Evolutionary conservation across 2,888 invertebrate genomes (phyloP), one percentile per base, ranked within the genome.

Genomic region (Drosophila neotestacea): DNA sequence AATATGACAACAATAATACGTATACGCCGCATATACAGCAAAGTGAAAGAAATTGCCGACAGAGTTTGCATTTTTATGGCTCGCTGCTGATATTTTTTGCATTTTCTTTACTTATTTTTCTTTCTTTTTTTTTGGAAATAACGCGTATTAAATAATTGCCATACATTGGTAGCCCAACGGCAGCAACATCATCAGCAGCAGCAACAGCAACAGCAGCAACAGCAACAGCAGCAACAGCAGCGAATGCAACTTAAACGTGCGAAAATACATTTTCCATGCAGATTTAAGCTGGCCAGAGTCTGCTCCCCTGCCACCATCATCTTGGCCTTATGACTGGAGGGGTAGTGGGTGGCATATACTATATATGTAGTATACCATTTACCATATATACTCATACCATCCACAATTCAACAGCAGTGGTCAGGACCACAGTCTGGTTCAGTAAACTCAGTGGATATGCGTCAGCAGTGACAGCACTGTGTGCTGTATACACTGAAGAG

Each of bases 141-240:
- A 27, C 34, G 61, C 28, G 16, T 46, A 30, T 61, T 62, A 51
- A 46, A 47, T 46, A 73, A 66, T 73, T 73, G 67, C 13, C 44
- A 32, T 30, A 36, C 48, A 54, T 16, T 39, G 58, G 47, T 22
- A 22, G 22, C 22, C 56, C 39, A 39, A 6, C 22, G 22, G 22
- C 22, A 22, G 22, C 22, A 22, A 22, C 22, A 22, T 22, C 22
- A 22, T 22, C 22, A 6, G 22, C 3, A 22, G 22, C 22, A 22
- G 22, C n/a, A n/a, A n/a, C n/a, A n/a, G n/a, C n/a, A n/a, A n/a
- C 38, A n/a, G 13, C 13, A 51, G 52, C 41, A 11, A 2, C 39
- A 64, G 28, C 32, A 27, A 30, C 36, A 44, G 38, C 50, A 4
- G 22, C 42, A 28, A 22, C 22, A 22, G 39, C 34, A 32, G 48